Evolutionary conservation across 2,888 invertebrate genomes (phyloP), one percentile per base, ranked within the genome.

Genomic region (Drosophila meridionalis): DNA sequence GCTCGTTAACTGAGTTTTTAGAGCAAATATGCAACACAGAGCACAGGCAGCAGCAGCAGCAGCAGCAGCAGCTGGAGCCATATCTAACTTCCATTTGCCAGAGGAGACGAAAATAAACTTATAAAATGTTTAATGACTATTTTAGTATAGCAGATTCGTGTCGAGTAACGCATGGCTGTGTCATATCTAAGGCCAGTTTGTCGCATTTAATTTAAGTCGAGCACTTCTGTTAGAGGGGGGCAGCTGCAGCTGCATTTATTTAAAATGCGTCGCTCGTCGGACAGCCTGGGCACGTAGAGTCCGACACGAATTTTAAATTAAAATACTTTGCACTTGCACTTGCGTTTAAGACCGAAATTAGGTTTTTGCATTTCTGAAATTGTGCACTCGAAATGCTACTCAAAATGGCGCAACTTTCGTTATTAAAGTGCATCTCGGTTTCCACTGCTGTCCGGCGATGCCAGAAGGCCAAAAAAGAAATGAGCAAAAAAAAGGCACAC

Each of bases 351-450:
- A 48, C 63, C 61, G 63, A 82, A 82, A 87, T 85, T 85, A 64
- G 81, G 77, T 82, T 85, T 84, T 71, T 76, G 77, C 86, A 77
- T 78, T 80, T 74, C 57, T 63, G 52, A 79, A 75, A 76, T 77
- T 77, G 72, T 68, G 65, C 66, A 48, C 48, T 50, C 66, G 43
- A 74, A 73, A 74, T 73, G 60, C 58, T 57, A 62, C 60, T 62
- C 55, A 61, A 79, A 83, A 62, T 75, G 69, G 81, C 73, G 56
- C 63, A 86, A 86, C 87, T 86, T 86, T 86, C 87, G 83, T 86
- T 86, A 87, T 86, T 87, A 87, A 87, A 86, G 85, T 81, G 85
- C 81, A 81, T 71, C 63, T 77, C 73, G 72, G 68, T 48, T 72
- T 69, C 59, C 32, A 58, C 38, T 53, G 73, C 69, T 65, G 80